phyloP scores from a whole-genome alignment of 1,140 invertebrate species.

The Drosophila sulfurigaster region DNA sequence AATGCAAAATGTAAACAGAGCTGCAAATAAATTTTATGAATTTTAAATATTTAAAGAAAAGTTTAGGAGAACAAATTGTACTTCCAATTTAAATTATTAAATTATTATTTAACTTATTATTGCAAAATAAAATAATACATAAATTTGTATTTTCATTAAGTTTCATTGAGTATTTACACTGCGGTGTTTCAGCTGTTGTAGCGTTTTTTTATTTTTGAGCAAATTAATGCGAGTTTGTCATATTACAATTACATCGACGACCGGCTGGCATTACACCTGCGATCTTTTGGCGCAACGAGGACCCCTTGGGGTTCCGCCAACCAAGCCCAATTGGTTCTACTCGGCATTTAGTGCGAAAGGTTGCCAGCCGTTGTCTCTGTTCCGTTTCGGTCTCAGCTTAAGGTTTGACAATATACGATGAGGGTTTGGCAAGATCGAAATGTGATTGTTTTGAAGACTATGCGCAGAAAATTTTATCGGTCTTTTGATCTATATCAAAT shows the following conservation, averaged over 20 bases:
- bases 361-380: slow-evolving; percentile 22
- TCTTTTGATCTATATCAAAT: neutral
- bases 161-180: neutral
- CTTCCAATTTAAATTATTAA: too few species aligned
- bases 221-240: slow-evolving; percentile 77
- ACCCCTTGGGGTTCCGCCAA: slow-evolving; percentile 25
- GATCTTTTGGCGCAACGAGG: slow-evolving; percentile 26
- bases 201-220: slow-evolving; percentile 31
- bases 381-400: slow-evolving; percentile 21
- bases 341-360: slow-evolving; percentile 49
- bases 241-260: slow-evolving; percentile 72
- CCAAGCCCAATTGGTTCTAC: slow-evolving; percentile 43
- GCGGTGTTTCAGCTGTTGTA: too few species aligned
- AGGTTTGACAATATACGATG: slow-evolving; percentile 53
- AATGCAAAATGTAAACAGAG: neutral
- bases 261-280: slow-evolving; percentile 75
- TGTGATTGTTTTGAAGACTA: neutral
- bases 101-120: too few species aligned
- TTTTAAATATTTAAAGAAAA: too few species aligned
- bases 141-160: too few species aligned
- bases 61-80: too few species aligned
- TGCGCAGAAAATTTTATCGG: neutral
- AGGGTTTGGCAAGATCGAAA: slow-evolving; percentile 40
- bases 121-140: too few species aligned
- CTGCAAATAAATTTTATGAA: neutral